A percentile compares a stretch with the other conserved stretches of the same genome.
These are phyloP conservation scores for Trachops cirrhosus DNA, from an alignment of 2,797 vertebrate genomes.

Conservation along the genomic window DNA sequence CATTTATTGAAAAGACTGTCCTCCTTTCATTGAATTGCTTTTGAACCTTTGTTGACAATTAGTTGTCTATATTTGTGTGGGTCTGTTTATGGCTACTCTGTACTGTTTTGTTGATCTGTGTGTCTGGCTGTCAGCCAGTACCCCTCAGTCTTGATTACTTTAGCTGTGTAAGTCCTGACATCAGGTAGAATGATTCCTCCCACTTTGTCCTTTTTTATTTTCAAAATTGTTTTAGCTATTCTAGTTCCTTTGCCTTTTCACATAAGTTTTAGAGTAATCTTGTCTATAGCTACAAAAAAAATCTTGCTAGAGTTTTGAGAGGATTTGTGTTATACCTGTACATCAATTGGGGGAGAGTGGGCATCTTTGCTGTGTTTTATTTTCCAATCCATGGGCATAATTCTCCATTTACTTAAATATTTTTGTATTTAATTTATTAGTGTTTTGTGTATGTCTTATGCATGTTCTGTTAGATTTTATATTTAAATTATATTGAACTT, in stretches of 20 bases:
- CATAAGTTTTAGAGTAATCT: conserved; percentile 17
- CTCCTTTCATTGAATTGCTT: neutral
- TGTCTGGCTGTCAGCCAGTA: neutral
- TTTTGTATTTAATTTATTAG: neutral
- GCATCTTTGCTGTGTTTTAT: neutral
- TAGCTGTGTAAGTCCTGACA: neutral
- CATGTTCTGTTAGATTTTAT: conserved; percentile 29
- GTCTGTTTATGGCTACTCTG: neutral
- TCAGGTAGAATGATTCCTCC: neutral
- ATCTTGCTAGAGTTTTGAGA: neutral
- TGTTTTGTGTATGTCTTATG: neutral
- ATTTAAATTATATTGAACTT: conserved; percentile 13
- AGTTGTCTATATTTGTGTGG: neutral
- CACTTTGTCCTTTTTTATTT: neutral
- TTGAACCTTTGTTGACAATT: neutral
- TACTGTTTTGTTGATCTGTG: neutral
- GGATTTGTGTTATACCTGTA: neutral
- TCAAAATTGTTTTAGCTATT: neutral
- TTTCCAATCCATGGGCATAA: neutral
- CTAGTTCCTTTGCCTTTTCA: neutral
- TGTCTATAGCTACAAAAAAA: conserved; percentile 5
- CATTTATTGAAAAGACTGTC: neutral
- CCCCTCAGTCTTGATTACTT: neutral
- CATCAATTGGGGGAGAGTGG: neutral
- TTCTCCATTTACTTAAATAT: neutral